These are phyloP conservation scores for Rhagium mordax DNA, from an alignment of 2,888 invertebrate genomes.

Conservation along the genomic window DNA sequence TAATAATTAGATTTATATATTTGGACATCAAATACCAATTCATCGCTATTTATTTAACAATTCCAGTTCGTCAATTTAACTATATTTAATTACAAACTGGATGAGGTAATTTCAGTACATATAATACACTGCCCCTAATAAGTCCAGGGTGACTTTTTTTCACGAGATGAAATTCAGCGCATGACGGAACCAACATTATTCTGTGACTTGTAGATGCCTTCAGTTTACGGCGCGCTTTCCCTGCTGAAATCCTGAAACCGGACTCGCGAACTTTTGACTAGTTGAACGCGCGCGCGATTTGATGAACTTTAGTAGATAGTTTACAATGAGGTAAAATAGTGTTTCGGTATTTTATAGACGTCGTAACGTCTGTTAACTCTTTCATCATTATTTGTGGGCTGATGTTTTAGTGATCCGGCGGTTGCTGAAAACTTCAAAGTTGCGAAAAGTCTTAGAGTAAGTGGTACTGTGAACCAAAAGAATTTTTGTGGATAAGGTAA, in stretches of 20 bases:
- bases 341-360: background rate
- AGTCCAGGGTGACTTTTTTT: background rate
- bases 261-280: background rate
- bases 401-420: background rate
- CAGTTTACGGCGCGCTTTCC: slow-evolving; percentile 21
- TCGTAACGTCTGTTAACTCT: background rate
- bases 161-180: slow-evolving; percentile 19
- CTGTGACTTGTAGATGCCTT: slow-evolving; percentile 20
- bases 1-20: no score
- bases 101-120: no score
- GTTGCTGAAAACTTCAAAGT: background rate
- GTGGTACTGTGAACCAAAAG: background rate
- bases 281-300: background rate
- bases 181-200: slow-evolving; percentile 10
- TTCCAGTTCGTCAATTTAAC: no score
- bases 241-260: slow-evolving; percentile 21
- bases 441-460: background rate
- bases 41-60: no score
- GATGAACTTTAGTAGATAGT: background rate
- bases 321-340: background rate
- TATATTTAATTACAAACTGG: no score
- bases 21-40: no score
- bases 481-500: background rate
- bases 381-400: background rate
- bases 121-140: no score